Evolutionary conservation across 1,140 invertebrate genomes (phyloP).

Genomic region (Helicoverpa armigera): DNA sequence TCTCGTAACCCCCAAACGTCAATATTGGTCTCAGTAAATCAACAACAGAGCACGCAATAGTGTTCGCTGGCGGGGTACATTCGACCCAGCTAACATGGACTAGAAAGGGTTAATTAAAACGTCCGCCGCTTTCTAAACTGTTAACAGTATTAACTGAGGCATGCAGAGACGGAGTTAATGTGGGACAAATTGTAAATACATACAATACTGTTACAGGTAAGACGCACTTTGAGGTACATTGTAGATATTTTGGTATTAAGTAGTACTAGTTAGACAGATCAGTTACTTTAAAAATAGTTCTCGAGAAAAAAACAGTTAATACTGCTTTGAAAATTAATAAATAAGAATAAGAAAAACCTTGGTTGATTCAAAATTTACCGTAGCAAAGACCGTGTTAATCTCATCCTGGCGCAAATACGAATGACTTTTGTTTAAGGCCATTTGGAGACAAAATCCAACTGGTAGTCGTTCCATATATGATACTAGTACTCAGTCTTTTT

Average conservation of each 20-base stretch:
- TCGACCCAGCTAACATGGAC: conserved; percentile 49
- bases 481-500: too few relatives aligned
- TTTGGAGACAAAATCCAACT: too few relatives aligned
- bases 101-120: conserved; percentile 69
- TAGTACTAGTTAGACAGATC: conserved; percentile 6
- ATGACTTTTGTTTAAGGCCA: too few relatives aligned
- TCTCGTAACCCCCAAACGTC: conserved; percentile 21
- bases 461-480: too few relatives aligned
- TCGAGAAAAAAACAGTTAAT: not conserved
- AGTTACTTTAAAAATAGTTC: not conserved
- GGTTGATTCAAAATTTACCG: too few relatives aligned
- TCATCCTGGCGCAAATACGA: too few relatives aligned
- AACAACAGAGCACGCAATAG: conserved; percentile 45
- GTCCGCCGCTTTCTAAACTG: conserved; percentile 56
- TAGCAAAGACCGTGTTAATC: too few relatives aligned
- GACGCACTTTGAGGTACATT: not conserved
- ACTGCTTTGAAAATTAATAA: not conserved
- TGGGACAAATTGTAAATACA: not conserved
- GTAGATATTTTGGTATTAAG: conserved; percentile 5
- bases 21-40: conserved; percentile 37
- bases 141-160: conserved; percentile 50
- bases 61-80: conserved; percentile 26
- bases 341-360: too few relatives aligned
- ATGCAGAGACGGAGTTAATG: conserved; percentile 20
- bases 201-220: not conserved